Conservation (phyloP, 2,888 invertebrate species). For the Synergus japonicus region DNA sequence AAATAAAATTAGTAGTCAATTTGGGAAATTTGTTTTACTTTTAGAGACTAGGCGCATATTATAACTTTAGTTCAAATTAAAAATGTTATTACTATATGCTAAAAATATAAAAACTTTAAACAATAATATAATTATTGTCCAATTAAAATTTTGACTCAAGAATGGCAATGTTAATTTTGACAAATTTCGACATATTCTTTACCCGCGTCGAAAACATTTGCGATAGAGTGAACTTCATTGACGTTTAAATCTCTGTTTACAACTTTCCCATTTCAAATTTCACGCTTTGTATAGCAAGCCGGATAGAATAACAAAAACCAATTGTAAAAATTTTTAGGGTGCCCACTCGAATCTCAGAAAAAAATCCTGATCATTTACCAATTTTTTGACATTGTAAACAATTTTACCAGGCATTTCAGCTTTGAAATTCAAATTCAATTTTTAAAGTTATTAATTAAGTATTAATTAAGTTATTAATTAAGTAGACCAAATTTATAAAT, state of each 20-base stretch:
- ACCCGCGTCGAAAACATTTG: background rate
- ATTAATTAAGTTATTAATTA: too few relatives aligned
- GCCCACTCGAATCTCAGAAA: background rate
- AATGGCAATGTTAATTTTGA: constrained; percentile 13
- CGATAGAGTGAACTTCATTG: constrained; percentile 3
- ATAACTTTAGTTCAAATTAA: background rate
- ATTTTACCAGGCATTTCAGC: background rate
- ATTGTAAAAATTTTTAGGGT: background rate
- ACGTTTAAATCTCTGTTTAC: constrained; percentile 20
- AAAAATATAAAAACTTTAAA: background rate
- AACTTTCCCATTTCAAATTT: background rate
- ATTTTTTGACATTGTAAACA: background rate
- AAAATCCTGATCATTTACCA: background rate
- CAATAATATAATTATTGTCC: background rate
- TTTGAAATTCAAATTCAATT: background rate
- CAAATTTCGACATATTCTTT: background rate
- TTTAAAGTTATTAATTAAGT: background rate
- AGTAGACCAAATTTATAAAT: too few relatives aligned
- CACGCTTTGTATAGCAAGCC: background rate
- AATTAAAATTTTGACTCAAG: background rate
- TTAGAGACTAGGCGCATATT: background rate
- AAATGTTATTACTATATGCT: background rate
- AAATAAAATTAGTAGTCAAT: background rate
- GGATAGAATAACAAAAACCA: background rate
- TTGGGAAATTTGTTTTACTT: background rate